Evolutionary conservation across 2,888 invertebrate species (phyloP), one percentile per base, ranked within the genome.

Genomic region (Archaeoteleia sp.): DNA sequence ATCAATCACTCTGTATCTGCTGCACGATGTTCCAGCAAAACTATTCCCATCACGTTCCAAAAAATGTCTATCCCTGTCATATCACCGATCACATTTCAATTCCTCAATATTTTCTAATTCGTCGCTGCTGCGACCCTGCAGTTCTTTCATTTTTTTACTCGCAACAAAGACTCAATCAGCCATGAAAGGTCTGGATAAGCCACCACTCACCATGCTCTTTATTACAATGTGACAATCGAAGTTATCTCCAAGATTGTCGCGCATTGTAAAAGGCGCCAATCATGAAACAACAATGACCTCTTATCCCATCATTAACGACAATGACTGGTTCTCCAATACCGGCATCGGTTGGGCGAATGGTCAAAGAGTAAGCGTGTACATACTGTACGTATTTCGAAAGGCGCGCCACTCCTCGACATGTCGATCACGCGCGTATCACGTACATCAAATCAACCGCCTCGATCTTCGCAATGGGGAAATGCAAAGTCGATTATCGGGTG

Each of bases 301-400:
- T 23, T n/a, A 29, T 29, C 29, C 29, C 29, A 29, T 8, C 7
- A 8, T 29, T 29, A n/a, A 8, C 9, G 7, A 23, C 23, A 29
- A 29, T 8, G 9, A 8, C 29, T 29, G 29, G 20, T 20, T 9
- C 8, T n/a, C n/a, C n/a, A n/a, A n/a, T n/a, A n/a, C n/a, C 9
- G 8, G 1, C 29, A 8, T 29, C 29, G n/a, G 8, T 29, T 29
- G 6, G 42, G 13, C 42, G 9, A 27, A 27, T 27, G 27, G 6
- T 42, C 7, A 25, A 14, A 25, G 13, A 27, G 27, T 23, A 20
- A 40, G 17, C 2, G 9, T 10, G 29, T 12, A n/a, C 14, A 13
- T 13, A 29, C 1, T 13, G 29, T 42, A 8, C 42, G 13, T 13
- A 25, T 42, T 42, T 42, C 29, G 42, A 42, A 27, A 42, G 42